Percentiles rank a stretch among this genome's conserved stretches.
Evolutionary conservation across 1,140 invertebrate genomes (phyloP).

Genomic region (Papilio glaucus): DNA sequence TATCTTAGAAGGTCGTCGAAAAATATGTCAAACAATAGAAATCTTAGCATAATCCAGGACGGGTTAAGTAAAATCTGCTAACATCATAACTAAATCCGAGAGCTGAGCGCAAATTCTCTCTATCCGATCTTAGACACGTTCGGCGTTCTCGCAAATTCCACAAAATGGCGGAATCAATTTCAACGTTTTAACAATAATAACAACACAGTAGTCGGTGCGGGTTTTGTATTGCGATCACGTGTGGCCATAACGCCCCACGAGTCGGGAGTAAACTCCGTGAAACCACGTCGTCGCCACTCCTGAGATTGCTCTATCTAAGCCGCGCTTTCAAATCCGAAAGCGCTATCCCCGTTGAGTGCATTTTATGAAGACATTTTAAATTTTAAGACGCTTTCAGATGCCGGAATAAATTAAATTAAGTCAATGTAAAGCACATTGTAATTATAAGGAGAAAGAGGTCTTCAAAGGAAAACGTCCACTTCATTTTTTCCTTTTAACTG

Average conservation of each 20-base stretch:
- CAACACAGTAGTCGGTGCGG: constrained; percentile 37
- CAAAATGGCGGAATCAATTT: constrained; percentile 51
- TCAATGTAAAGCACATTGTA: constrained; percentile 26
- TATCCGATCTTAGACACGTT: constrained; percentile 28
- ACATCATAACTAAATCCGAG: constrained; percentile 28
- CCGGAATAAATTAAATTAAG: constrained; percentile 38
- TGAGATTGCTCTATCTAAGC: constrained; percentile 65
- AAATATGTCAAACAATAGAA: background rate
- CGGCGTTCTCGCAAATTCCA: constrained; percentile 32
- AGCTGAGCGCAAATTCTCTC: constrained; percentile 19
- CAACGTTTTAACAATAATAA: constrained; percentile 51
- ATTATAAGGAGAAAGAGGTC: constrained; percentile 14
- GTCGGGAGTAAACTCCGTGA: constrained; percentile 63
- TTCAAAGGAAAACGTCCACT: constrained; percentile 27
- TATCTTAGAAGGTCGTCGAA: background rate
- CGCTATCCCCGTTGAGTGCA: constrained; percentile 45
- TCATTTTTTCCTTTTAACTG: constrained; percentile 30
- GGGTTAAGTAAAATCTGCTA: constrained; percentile 17
- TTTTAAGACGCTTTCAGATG: constrained; percentile 38
- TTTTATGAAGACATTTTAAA: constrained; percentile 57
- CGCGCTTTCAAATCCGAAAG: constrained; percentile 58
- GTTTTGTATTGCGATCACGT: constrained; percentile 64
- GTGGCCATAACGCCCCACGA: constrained; percentile 55
- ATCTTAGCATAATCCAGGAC: background rate
- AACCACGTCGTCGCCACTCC: constrained; percentile 63